A percentile compares a stretch with the other conserved stretches of the same genome.
Evolutionary conservation across 1,140 invertebrate species (phyloP).

Genomic region (Neodiprion fabricii): DNA sequence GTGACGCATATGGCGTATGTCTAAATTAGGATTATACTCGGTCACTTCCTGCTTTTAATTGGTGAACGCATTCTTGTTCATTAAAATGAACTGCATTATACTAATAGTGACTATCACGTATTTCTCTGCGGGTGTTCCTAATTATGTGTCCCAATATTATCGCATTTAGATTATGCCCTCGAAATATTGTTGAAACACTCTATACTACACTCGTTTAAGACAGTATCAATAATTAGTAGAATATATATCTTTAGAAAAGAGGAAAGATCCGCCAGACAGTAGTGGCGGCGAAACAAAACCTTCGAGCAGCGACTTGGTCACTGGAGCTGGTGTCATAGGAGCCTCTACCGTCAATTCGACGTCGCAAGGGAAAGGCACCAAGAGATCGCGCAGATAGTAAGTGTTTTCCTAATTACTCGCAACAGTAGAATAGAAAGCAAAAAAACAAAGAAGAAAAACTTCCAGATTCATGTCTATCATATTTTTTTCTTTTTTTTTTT

Average conservation of each 20-base stretch:
- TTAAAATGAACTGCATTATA: background rate
- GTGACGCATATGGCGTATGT: background rate
- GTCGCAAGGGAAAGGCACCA: slow-evolving; percentile 67
- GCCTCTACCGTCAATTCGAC: slow-evolving; percentile 65
- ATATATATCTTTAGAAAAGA: slow-evolving; percentile 76
- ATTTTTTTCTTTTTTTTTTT: background rate
- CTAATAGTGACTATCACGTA: no score
- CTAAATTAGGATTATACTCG: slow-evolving; percentile 4
- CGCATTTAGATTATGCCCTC: no score
- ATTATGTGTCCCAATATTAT: no score
- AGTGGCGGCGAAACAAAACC: slow-evolving; percentile 74
- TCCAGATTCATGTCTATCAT: background rate
- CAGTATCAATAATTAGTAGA: slow-evolving; percentile 53
- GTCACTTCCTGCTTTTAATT: slow-evolving; percentile 7
- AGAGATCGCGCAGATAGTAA: slow-evolving; percentile 81
- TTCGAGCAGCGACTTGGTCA: slow-evolving; percentile 65
- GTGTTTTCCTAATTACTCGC: slow-evolving; percentile 51
- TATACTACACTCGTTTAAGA: background rate
- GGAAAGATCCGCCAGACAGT: slow-evolving; percentile 82
- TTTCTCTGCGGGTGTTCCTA: no score
- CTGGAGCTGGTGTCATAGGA: slow-evolving; percentile 58
- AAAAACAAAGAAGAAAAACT: background rate
- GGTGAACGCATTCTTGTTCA: background rate
- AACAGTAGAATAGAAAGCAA: no score
- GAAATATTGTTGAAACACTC: no score